A percentile compares a stretch with the other conserved stretches of the same genome.
Conservation (phyloP, 2,113 vertebrate species). For the Entomyzon cyanotis region DNA sequence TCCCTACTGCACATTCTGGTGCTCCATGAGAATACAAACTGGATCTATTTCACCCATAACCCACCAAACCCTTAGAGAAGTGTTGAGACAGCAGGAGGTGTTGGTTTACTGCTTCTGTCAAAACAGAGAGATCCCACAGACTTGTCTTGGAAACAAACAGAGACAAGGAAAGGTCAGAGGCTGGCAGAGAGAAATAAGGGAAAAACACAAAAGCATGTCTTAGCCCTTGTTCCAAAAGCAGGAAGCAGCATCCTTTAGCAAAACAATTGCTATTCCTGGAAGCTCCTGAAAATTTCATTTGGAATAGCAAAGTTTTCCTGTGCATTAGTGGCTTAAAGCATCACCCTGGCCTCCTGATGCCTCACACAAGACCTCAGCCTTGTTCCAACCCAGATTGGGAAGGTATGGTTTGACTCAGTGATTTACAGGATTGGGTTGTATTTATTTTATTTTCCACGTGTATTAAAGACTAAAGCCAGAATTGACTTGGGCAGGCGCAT, state of each 20-base stretch:
- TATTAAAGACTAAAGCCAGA: not conserved
- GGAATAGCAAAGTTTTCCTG: not conserved
- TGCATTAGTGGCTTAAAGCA: not conserved
- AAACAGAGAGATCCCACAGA: not conserved
- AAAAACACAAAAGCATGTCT: not conserved
- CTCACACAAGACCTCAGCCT: not conserved
- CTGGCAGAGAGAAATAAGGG: not conserved
- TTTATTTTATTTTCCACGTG: not conserved
- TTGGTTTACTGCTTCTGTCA: not conserved
- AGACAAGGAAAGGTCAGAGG: not conserved
- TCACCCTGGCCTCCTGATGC: not conserved
- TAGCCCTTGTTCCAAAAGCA: not conserved
- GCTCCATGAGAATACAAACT: not conserved
- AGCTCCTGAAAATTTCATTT: not conserved
- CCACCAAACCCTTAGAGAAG: not conserved
- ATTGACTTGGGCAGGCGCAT: not conserved
- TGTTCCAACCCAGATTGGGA: not conserved
- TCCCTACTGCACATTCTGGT: slow-evolving; percentile 3
- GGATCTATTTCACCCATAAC: not conserved
- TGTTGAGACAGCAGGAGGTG: not conserved
- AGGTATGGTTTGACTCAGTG: not conserved
- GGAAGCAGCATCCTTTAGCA: not conserved
- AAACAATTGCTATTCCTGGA: not conserved
- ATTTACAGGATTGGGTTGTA: not conserved
- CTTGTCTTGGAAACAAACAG: not conserved